These are phyloP conservation scores for Embiotoca jacksoni DNA, from an alignment of 2,113 vertebrate genomes.

Conservation along the genomic window DNA sequence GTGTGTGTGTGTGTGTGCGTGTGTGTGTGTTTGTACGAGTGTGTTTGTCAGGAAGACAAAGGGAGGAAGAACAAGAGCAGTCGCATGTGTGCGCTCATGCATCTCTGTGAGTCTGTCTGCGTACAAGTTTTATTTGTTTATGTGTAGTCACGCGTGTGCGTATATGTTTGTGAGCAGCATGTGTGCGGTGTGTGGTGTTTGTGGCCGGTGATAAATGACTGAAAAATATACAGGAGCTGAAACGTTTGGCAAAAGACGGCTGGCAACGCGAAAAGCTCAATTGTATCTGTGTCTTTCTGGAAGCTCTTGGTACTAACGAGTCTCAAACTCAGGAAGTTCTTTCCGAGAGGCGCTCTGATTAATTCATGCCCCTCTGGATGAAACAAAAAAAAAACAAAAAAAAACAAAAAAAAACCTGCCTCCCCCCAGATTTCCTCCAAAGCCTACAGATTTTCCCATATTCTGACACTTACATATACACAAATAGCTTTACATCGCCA, in stretches of 20 bases:
- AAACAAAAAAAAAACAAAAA: constrained; percentile 67
- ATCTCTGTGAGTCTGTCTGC: constrained; percentile 22
- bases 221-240: constrained; percentile 18
- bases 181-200: constrained; percentile 15
- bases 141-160: not conserved
- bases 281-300: constrained; percentile 26
- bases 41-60: constrained; percentile 42
- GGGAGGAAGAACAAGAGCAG: constrained; percentile 21
- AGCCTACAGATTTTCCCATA: constrained; percentile 35
- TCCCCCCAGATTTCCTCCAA: constrained; percentile 45
- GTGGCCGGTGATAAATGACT: not conserved
- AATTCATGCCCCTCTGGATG: constrained; percentile 61
- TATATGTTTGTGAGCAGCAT: constrained; percentile 16
- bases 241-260: constrained; percentile 14
- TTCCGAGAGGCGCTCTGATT: constrained; percentile 54
- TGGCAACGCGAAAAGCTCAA: constrained; percentile 38
- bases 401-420: constrained; percentile 61
- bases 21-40: constrained; percentile 60
- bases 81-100: constrained; percentile 43
- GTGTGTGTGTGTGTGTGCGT: constrained; percentile 59
- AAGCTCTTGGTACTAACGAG: constrained; percentile 46
- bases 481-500: not conserved
- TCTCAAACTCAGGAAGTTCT: constrained; percentile 52
- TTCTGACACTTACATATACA: constrained; percentile 18
- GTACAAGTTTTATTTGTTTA: constrained; percentile 25